Evolutionary conservation across 2,888 invertebrate genomes (phyloP).

Genomic region (Dione juno): DNA sequence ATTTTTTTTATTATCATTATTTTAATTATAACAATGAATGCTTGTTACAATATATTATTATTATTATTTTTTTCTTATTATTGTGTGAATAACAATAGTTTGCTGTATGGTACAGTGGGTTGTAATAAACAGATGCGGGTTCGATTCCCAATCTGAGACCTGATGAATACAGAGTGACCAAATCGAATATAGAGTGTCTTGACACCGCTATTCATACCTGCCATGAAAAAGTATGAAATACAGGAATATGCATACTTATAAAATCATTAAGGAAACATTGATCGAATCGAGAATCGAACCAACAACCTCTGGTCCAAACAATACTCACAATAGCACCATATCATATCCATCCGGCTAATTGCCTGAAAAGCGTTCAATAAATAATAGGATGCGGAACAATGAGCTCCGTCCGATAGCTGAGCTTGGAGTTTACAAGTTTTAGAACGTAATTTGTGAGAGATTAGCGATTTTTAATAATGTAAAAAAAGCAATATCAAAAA

Average conservation of each 20-base stretch:
- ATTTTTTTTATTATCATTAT: background rate
- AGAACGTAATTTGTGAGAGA: conserved; percentile 10
- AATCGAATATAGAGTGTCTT: too few relatives aligned
- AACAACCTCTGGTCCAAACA: background rate
- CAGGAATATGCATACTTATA: background rate
- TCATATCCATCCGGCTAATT: conserved; percentile 39
- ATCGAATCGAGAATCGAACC: conserved; percentile 4
- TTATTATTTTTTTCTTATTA: background rate
- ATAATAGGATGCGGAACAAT: conserved; percentile 43
- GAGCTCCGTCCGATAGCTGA: conserved; percentile 35
- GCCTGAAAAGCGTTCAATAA: conserved; percentile 44
- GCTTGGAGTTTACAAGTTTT: conserved; percentile 38
- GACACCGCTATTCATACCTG: background rate
- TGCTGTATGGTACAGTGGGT: too few relatives aligned
- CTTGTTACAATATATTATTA: too few relatives aligned
- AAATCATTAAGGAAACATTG: background rate
- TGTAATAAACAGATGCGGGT: too few relatives aligned
- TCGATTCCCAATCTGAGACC: too few relatives aligned
- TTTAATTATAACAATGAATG: background rate
- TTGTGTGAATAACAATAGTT: background rate
- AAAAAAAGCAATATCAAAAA: background rate
- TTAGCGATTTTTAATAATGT: background rate
- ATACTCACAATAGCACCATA: conserved; percentile 19
- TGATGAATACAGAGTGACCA: too few relatives aligned
- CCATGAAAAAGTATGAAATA: background rate